Percentiles rank a stretch among this genome's conserved stretches.
These are phyloP conservation scores for Eonycteris spelaea DNA, from an alignment of 2,113 vertebrate genomes.

Conservation along the genomic window DNA sequence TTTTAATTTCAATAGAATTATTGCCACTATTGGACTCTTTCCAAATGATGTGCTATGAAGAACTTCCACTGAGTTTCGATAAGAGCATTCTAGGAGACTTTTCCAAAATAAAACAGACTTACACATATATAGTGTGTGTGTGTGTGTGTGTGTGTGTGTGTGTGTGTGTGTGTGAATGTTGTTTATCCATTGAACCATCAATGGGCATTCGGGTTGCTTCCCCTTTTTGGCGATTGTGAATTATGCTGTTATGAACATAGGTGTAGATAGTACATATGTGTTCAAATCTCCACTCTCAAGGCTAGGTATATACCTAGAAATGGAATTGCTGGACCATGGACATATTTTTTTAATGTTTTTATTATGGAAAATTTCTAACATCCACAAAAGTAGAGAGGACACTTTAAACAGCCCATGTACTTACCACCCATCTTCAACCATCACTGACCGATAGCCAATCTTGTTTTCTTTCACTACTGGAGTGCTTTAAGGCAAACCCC, in stretches of 20 bases:
- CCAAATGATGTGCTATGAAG: not conserved
- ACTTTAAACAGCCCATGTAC: not conserved
- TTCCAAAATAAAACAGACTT: not conserved
- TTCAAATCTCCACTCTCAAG: not conserved
- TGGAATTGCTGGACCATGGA: not conserved
- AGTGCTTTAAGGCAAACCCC: not conserved
- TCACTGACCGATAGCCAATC: not conserved
- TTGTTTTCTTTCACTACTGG: not conserved
- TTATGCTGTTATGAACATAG: not conserved
- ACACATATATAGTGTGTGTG: accelerated
- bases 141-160: too few relatives aligned
- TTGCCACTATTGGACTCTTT: not conserved
- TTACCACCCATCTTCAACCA: not conserved
- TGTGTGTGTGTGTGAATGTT: not conserved
- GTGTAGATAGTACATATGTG: not conserved
- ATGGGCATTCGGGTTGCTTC: not conserved
- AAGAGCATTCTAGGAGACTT: not conserved
- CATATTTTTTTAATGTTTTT: not conserved
- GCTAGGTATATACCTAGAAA: not conserved
- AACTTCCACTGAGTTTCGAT: not conserved
- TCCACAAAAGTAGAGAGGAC: not conserved
- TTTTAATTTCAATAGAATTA: constrained; percentile 28
- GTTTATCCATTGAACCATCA: not conserved
- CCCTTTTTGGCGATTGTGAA: not conserved
- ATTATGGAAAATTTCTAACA: not conserved